These are phyloP conservation scores for Temnothorax rugatulus DNA, from an alignment of 2,888 invertebrate species.

Conservation along the genomic window DNA sequence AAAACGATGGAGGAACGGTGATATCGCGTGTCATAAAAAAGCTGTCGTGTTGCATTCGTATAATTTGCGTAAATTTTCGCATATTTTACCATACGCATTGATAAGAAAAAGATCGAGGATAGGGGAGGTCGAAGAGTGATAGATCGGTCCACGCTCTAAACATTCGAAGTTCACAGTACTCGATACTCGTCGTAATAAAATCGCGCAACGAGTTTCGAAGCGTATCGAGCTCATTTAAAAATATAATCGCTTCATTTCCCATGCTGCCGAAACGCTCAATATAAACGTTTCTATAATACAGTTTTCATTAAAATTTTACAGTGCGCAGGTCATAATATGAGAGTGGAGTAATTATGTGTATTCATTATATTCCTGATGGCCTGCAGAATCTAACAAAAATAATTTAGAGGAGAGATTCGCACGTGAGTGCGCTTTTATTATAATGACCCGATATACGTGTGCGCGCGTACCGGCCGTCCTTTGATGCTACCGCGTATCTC, in stretches of 20 bases:
- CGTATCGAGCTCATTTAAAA: constrained; percentile 29
- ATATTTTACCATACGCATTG: not conserved
- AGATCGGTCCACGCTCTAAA: not conserved
- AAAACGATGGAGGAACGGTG: not conserved
- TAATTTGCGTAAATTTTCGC: not conserved
- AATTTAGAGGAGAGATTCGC: constrained; percentile 28
- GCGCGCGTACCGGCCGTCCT: not conserved
- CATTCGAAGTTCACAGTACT: not conserved
- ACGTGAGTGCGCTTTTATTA: constrained; percentile 28
- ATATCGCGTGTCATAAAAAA: not conserved
- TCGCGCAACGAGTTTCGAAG: constrained; percentile 1
- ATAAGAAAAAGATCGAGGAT: not conserved
- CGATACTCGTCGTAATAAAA: not conserved
- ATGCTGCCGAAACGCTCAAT: not conserved
- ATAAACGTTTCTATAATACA: constrained; percentile 38
- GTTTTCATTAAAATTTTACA: constrained; percentile 39
- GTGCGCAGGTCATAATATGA: constrained; percentile 13
- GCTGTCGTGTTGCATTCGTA: not conserved
- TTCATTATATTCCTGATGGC: constrained; percentile 32
- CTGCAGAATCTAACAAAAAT: constrained; percentile 36
- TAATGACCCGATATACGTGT: not conserved
- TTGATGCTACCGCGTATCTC: constrained; percentile 17
- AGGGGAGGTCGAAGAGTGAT: not conserved
- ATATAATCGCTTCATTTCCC: constrained; percentile 19
- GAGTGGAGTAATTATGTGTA: constrained; percentile 27